Conservation (phyloP, 2,113 vertebrate species). For the Seriola quinqueradiata region DNA sequence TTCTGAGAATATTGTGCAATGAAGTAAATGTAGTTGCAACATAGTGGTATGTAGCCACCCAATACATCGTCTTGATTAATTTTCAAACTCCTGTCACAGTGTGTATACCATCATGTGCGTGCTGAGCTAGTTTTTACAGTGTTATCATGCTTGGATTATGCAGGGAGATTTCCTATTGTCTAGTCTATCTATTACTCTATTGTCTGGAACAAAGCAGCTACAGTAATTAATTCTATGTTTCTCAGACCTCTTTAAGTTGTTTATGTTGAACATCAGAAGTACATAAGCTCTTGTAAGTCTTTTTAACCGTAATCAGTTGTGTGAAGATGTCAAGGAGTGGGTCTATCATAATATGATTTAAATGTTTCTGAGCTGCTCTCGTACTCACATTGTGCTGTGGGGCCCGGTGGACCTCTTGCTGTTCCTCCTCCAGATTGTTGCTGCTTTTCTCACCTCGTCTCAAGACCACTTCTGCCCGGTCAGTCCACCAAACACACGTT, state of each 20-base stretch:
- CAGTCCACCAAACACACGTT: neutral
- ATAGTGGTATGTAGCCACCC: neutral
- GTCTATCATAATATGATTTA: neutral
- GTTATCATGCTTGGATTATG: constrained; percentile 22
- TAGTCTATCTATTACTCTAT: constrained; percentile 14
- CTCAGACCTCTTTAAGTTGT: neutral
- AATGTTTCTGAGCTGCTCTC: neutral
- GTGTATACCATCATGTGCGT: neutral
- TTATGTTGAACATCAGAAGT: neutral
- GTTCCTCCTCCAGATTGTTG: constrained; percentile 69
- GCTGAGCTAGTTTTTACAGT: neutral
- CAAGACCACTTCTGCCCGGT: constrained; percentile 7
- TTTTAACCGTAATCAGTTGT: neutral
- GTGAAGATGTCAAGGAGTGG: neutral
- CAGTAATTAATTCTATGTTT: neutral
- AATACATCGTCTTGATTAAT: neutral
- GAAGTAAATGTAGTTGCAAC: neutral
- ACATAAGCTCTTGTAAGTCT: fast-evolving
- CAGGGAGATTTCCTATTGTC: constrained; percentile 46
- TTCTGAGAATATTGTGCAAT: neutral
- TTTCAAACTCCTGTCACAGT: neutral
- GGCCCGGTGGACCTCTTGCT: constrained; percentile 65
- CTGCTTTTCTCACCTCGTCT: constrained; percentile 36
- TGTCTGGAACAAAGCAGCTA: constrained; percentile 43
- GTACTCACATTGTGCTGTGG: constrained; percentile 76